phyloP scores from a whole-genome alignment of 2,888 invertebrate genomes.

The Hedychridium roseum region DNA sequence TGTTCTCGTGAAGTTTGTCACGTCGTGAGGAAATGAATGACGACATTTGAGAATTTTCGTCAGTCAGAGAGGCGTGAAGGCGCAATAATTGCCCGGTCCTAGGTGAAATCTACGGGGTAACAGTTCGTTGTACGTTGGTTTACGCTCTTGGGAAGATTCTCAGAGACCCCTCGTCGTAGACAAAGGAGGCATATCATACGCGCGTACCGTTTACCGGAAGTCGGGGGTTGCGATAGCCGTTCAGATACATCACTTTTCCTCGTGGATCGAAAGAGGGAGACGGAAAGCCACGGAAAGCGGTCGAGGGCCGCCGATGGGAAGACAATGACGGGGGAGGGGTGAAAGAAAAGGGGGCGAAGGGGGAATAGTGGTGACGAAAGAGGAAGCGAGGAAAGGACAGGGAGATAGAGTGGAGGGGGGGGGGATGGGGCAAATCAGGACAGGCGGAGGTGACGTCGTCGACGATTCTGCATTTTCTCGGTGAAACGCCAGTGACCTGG shows the following conservation, averaged over 20 bases:
- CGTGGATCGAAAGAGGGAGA: constrained; percentile 24
- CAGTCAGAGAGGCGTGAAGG: background rate
- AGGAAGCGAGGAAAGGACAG: too few relatives aligned
- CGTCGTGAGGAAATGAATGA: too few relatives aligned
- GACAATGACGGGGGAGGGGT: too few relatives aligned
- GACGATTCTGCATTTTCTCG: too few relatives aligned
- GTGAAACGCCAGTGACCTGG: too few relatives aligned
- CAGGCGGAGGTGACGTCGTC: constrained; percentile 19
- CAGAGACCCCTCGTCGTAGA: constrained; percentile 43
- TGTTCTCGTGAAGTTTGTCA: too few relatives aligned
- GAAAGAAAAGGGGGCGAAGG: too few relatives aligned
- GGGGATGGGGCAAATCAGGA: constrained; percentile 33
- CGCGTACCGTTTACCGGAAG: constrained; percentile 59
- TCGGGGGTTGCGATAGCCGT: constrained; percentile 46
- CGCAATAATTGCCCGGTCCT: constrained; percentile 12
- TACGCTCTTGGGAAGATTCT: constrained; percentile 59
- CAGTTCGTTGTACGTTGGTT: constrained; percentile 51
- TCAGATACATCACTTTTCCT: constrained; percentile 52
- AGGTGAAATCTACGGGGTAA: constrained; percentile 50
- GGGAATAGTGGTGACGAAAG: too few relatives aligned
- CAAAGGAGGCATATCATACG: constrained; percentile 50
- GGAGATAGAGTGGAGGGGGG: too few relatives aligned
- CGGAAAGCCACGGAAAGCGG: too few relatives aligned
- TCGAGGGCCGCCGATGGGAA: too few relatives aligned
- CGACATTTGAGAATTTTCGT: too few relatives aligned